phyloP scores from a whole-genome alignment of 2,888 invertebrate species.

The Fissipunctia ypsillon region DNA sequence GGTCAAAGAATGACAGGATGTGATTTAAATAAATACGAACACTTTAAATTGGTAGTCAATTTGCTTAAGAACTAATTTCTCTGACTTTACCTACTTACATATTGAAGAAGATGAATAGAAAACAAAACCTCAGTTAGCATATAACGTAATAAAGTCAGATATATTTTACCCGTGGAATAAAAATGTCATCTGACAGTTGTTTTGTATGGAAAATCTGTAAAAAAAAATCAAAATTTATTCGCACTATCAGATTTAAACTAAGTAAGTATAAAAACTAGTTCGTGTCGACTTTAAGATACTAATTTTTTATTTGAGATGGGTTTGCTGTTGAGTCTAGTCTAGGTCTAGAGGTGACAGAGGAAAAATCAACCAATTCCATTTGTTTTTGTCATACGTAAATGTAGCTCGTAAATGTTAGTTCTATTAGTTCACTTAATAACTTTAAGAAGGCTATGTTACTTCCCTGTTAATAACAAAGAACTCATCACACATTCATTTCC shows the following conservation, averaged over 20 bases:
- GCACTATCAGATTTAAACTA: too few relatives aligned
- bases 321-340: too few relatives aligned
- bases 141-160: too few relatives aligned
- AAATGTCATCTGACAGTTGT: too few relatives aligned
- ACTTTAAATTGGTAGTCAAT: not conserved
- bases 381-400: not conserved
- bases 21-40: not conserved
- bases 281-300: too few relatives aligned
- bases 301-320: too few relatives aligned
- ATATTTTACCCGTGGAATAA: not conserved
- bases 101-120: not conserved
- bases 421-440: not conserved
- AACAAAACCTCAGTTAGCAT: not conserved
- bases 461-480: slow-evolving; percentile 1
- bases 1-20: not conserved
- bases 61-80: not conserved
- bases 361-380: not conserved
- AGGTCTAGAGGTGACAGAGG: too few relatives aligned
- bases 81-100: not conserved
- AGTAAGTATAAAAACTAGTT: too few relatives aligned
- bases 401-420: not conserved
- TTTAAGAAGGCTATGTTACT: not conserved
- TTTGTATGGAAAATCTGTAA: too few relatives aligned
- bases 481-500: not conserved
- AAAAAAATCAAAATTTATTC: too few relatives aligned